Evolutionary conservation across 2,797 vertebrate species (phyloP), one percentile per base, ranked within the genome.

Genomic region (Peromyscus eremicus): DNA sequence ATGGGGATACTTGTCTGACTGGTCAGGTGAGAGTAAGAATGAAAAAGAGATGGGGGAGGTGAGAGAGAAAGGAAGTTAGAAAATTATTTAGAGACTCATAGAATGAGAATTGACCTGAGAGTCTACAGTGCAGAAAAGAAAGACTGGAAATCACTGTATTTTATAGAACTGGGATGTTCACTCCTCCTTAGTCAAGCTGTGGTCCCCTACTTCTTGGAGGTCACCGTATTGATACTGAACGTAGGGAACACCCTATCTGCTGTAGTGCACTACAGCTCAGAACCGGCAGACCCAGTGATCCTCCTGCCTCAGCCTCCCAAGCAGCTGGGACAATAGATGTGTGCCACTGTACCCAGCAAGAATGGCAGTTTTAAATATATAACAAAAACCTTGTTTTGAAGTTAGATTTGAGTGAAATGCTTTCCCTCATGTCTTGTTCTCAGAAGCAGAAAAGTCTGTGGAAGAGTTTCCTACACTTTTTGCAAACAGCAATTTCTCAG

Each of bases 321-420:
- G 37, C 6, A 83, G 37, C 16, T 64, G 23, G 12, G 23, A 40
- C 25, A 27, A 9, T 32, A 10, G 16, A 21, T 64, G 60, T 43
- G 60, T 46, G 16, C 29, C 37, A 46, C 5, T 29, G 11, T 21
- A 16, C 16, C 14, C 9, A 64, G 60, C 9, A 46, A 84, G 64
- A 40, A 97, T 97, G 32, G 2, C 27, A 49, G 89, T 68, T 94
- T 94, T 89, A 57, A 80, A 75, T 29, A 83, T 55, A 68, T 43
- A 43, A n/a, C 13, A 73, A 86, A 83, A 62, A 55, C 16, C 49
- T 66, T 80, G 27, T 66, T 85, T 97, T 80, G 6, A 84, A 84
- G 80, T 7, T 55, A 91, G 1, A 77, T 62, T 96, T 92, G 14
- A 91, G 49, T 60, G 17, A 87, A 86, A 79, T 77, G 5, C 0